Evolutionary conservation across 2,797 vertebrate species (phyloP).

Genomic region (Poeciliopsis infans): DNA sequence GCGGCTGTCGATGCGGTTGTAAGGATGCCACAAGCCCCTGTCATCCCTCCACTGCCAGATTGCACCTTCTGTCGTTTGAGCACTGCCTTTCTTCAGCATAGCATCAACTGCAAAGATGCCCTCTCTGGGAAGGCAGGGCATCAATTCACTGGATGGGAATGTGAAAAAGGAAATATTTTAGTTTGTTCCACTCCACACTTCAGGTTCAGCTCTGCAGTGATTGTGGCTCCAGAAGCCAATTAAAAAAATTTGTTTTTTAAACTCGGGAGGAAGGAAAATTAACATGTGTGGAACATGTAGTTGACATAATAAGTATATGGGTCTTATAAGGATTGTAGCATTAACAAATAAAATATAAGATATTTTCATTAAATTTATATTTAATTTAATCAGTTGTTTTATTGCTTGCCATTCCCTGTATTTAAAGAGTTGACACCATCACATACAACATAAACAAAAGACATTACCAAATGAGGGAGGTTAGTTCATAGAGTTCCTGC

Average conservation of each 20-base stretch:
- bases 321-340: neutral
- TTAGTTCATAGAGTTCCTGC: constrained; percentile 98
- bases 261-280: too few relatives aligned
- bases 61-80: constrained; percentile 96
- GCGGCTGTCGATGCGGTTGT: constrained; percentile 98
- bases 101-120: constrained; percentile 98
- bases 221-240: neutral
- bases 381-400: neutral
- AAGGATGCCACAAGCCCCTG: constrained; percentile 97
- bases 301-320: neutral
- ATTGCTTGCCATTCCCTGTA: neutral
- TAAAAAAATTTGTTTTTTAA: too few relatives aligned
- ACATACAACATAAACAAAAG: neutral
- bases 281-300: neutral
- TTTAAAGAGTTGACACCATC: neutral
- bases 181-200: neutral
- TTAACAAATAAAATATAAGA: neutral
- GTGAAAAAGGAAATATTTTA: constrained; percentile 2
- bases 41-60: constrained; percentile 99
- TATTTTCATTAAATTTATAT: neutral
- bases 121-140: constrained; percentile 98
- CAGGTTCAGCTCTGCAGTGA: neutral
- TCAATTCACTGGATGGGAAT: constrained; percentile 87
- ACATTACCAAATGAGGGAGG: constrained; percentile 96
- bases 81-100: constrained; percentile 98